Conservation (phyloP, 2,797 vertebrate genomes). For the Helicolenus hilgendorfi region DNA sequence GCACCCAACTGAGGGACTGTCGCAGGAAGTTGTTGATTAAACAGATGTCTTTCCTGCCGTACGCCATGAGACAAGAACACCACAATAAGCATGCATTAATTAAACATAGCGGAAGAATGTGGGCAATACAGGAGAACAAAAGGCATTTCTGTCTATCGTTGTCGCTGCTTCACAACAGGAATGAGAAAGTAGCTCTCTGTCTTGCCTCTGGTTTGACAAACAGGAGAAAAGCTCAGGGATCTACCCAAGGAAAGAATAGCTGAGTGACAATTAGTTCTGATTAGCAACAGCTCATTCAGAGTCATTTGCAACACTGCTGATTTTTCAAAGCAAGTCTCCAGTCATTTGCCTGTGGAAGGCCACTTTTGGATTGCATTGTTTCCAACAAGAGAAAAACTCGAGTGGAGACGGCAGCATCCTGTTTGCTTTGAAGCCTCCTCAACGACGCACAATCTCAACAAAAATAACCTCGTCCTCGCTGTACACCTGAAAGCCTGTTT, state of each 20-base stretch:
- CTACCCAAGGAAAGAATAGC: slow-evolving; percentile 76
- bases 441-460: slow-evolving; percentile 4
- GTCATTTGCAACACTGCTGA: slow-evolving; percentile 20
- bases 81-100: slow-evolving; percentile 83
- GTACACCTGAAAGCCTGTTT: slow-evolving; percentile 43
- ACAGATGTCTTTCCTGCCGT: slow-evolving; percentile 78
- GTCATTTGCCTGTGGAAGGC: slow-evolving; percentile 10
- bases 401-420: slow-evolving; percentile 16
- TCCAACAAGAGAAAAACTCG: slow-evolving; percentile 29
- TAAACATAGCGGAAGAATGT: slow-evolving; percentile 78
- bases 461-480: slow-evolving; percentile 19
- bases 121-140: slow-evolving; percentile 64
- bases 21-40: slow-evolving; percentile 88
- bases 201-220: slow-evolving; percentile 32
- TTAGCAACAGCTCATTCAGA: slow-evolving; percentile 82
- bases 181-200: slow-evolving; percentile 31
- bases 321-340: slow-evolving; percentile 42
- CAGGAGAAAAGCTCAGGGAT: slow-evolving; percentile 20
- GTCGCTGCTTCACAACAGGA: slow-evolving; percentile 48
- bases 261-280: slow-evolving; percentile 88
- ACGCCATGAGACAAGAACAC: slow-evolving; percentile 68
- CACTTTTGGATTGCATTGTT: slow-evolving; percentile 50
- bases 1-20: slow-evolving; percentile 79
- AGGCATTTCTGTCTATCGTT: slow-evolving; percentile 46
- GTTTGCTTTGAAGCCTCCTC: slow-evolving; percentile 63